Evolutionary conservation across 2,888 invertebrate species (phyloP), one percentile per base, ranked within the genome.

Genomic region (Chymomyza caudatula): DNA sequence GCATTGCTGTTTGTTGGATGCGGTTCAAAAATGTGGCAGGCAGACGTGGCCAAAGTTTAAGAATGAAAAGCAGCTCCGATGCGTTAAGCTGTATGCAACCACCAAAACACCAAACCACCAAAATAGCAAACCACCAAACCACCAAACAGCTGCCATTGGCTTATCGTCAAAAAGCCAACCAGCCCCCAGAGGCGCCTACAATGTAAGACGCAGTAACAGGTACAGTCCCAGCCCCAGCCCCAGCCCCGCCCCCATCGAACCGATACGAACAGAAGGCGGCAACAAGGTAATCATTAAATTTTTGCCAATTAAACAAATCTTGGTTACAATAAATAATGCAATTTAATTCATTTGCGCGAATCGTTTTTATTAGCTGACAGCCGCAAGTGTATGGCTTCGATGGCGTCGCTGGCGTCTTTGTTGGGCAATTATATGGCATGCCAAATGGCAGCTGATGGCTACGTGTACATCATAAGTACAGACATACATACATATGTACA

Each of bases 141-240:
- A n/a, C n/a, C n/a, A n/a, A n/a, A n/a, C 80, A 85, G 80, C 80
- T 80, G 80, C 83, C 75, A n/a, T 85, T 77, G 85, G 80, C 79
- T 79, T 80, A 85, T 80, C 80, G n/a, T n/a, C n/a, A n/a, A n/a
- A n/a, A n/a, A n/a, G n/a, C n/a, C n/a, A n/a, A n/a, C n/a, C n/a
- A n/a, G n/a, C n/a, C n/a, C n/a, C n/a, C n/a, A n/a, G n/a, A n/a
- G n/a, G n/a, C n/a, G n/a, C n/a, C n/a, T n/a, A n/a, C n/a, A n/a
- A n/a, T n/a, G n/a, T n/a, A n/a, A n/a, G n/a, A n/a, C n/a, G n/a
- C n/a, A n/a, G n/a, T n/a, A n/a, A n/a, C n/a, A n/a, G n/a, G n/a
- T n/a, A n/a, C n/a, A n/a, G n/a, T n/a, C n/a, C n/a, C n/a, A n/a
- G n/a, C n/a, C n/a, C n/a, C n/a, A n/a, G n/a, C n/a, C n/a, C n/a